Percentiles rank a stretch among this genome's conserved stretches.
Conservation (phyloP, 2,113 vertebrate genomes). For the Elaphurus davidianus region DNA sequence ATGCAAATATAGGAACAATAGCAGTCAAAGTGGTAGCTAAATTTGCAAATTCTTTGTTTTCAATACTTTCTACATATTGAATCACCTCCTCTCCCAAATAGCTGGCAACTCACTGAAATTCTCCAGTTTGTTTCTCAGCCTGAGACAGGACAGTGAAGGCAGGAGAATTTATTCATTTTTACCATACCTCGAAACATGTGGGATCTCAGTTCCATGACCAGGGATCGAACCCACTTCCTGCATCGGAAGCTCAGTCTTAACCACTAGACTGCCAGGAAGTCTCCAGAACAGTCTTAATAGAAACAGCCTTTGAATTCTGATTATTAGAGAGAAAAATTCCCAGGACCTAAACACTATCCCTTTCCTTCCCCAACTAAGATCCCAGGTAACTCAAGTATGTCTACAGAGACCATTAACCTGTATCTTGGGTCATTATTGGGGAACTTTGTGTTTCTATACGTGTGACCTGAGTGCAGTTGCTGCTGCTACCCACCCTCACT, state of each 20-base stretch:
- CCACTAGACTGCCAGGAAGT: not conserved
- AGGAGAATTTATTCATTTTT: not conserved
- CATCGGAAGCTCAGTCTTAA: not conserved
- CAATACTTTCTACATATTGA: not conserved
- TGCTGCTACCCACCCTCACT: not conserved
- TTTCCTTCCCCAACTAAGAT: not conserved
- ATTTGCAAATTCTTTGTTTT: not conserved
- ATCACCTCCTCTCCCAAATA: not conserved
- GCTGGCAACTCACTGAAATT: not conserved
- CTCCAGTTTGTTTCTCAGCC: not conserved
- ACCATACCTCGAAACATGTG: not conserved
- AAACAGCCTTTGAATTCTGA: not conserved
- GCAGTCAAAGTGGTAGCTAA: not conserved
- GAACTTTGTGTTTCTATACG: not conserved
- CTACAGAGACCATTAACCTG: not conserved
- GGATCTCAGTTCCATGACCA: not conserved
- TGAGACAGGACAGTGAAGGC: not conserved
- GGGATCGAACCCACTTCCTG: not conserved
- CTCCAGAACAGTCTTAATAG: not conserved
- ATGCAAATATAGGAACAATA: not conserved
- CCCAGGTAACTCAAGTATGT: not conserved
- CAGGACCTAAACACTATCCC: not conserved
- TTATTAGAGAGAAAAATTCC: not conserved
- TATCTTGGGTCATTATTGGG: not conserved
- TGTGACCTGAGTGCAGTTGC: not conserved